phyloP scores from a whole-genome alignment of 2,113 vertebrate species.

The Corythornis cristatus region DNA sequence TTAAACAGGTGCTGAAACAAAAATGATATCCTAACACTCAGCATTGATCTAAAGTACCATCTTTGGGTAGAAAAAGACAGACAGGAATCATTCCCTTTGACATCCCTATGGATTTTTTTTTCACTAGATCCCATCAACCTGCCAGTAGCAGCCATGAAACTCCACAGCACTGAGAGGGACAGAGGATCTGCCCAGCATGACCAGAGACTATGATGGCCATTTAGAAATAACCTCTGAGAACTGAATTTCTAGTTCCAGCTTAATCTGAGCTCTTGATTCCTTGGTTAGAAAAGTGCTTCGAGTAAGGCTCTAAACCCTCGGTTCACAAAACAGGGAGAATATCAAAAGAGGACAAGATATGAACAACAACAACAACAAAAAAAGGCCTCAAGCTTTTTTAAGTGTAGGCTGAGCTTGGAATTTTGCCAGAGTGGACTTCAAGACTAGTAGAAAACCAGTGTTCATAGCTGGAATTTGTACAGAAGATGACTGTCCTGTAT shows the following conservation, averaged over 20 bases:
- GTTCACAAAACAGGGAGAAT: conserved; percentile 15
- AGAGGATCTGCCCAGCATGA: not conserved
- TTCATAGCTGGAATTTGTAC: not conserved
- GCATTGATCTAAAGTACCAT: conserved; percentile 26
- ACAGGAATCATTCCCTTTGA: conserved; percentile 30
- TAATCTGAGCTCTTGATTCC: conserved; percentile 13
- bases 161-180: conserved; percentile 1
- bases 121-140: not conserved
- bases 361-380: not conserved
- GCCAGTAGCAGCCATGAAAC: not conserved
- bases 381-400: conserved; percentile 11
- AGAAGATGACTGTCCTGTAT: not conserved
- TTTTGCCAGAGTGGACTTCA: conserved; percentile 20
- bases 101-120: not conserved
- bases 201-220: not conserved
- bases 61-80: conserved; percentile 43
- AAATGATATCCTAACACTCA: not conserved
- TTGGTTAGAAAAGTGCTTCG: conserved; percentile 50
- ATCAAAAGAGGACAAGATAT: conserved; percentile 15
- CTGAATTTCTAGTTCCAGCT: not conserved
- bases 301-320: conserved; percentile 19
- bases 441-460: conserved; percentile 31
- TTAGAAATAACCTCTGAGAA: not conserved
- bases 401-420: conserved; percentile 21
- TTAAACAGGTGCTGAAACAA: not conserved